Evolutionary conservation across 2,888 invertebrate genomes (phyloP).

Genomic region (Prosopocoilus inquinatus): DNA sequence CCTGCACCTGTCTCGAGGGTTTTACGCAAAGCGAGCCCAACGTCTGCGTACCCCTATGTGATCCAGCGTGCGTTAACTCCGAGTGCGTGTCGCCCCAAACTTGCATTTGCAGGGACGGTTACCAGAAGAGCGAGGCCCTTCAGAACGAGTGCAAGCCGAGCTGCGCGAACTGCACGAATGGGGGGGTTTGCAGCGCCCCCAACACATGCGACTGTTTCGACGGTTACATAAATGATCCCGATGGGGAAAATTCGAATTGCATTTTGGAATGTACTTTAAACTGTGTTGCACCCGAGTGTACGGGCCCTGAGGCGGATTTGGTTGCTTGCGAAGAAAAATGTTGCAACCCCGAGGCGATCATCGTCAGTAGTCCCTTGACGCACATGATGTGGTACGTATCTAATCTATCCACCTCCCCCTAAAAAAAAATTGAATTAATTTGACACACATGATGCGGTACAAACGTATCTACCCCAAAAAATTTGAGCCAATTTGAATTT

Average conservation of each 20-base stretch:
- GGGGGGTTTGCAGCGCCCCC: conserved; percentile 38
- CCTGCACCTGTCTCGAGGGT: conserved; percentile 27
- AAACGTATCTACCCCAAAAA: no score
- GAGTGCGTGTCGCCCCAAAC: conserved; percentile 30
- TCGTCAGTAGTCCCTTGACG: no score
- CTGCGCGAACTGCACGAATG: conserved; percentile 34
- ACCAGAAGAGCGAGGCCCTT: not conserved
- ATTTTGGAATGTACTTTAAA: conserved; percentile 32
- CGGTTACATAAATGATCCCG: conserved; percentile 30
- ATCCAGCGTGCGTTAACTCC: conserved; percentile 23
- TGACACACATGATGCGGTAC: no score
- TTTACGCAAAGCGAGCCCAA: conserved; percentile 27
- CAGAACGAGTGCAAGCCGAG: conserved; percentile 16
- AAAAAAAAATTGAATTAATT: no score
- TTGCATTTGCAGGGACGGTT: conserved; percentile 19
- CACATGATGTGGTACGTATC: no score
- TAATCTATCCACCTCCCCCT: no score
- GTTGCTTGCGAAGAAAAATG: conserved; percentile 34
- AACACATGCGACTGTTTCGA: conserved; percentile 31
- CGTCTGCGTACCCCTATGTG: conserved; percentile 35
- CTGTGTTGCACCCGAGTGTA: conserved; percentile 36
- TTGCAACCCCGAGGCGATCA: conserved; percentile 27
- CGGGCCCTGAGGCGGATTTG: not conserved
- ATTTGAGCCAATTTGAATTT: no score
- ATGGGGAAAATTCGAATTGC: conserved; percentile 24